Conservation (phyloP, 2,113 vertebrate species). For the Sorex araneus region DNA sequence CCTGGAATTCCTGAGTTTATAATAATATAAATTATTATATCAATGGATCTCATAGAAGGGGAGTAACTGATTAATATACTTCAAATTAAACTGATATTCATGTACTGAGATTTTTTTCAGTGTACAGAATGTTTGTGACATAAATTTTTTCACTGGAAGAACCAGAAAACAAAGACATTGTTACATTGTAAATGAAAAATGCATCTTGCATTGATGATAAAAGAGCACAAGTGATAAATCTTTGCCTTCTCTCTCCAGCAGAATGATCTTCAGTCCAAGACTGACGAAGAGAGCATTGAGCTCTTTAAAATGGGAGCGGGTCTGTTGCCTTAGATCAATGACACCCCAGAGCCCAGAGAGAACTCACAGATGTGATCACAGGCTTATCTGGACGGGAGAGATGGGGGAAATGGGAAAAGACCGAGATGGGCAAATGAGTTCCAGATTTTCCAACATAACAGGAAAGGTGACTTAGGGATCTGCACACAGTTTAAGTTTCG, state of each 20-base stretch:
- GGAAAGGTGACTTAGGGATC: constrained; percentile 4
- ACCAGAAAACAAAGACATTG: constrained; percentile 28
- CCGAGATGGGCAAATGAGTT: constrained; percentile 67
- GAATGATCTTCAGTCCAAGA: not conserved
- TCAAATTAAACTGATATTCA: not conserved
- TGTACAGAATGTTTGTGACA: constrained; percentile 40
- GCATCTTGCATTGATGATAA: not conserved
- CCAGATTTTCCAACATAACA: constrained; percentile 64
- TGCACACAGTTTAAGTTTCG: not conserved
- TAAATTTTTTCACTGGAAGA: constrained; percentile 19
- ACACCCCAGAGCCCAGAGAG: constrained; percentile 47
- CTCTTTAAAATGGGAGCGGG: constrained; percentile 3
- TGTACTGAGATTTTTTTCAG: constrained; percentile 1
- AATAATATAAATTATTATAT: constrained; percentile 3
- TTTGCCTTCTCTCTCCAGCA: constrained; percentile 46
- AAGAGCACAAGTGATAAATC: not conserved
- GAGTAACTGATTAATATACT: not conserved
- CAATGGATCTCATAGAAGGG: not conserved
- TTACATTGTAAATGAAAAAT: not conserved
- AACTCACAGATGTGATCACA: constrained; percentile 71
- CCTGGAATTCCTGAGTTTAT: not conserved
- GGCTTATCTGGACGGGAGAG: not conserved
- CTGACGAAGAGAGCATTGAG: constrained; percentile 38
- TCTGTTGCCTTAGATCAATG: constrained; percentile 55
- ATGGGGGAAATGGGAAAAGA: not conserved